phyloP scores from a whole-genome alignment of 2,797 vertebrate genomes.

The Ciconia nigra region DNA sequence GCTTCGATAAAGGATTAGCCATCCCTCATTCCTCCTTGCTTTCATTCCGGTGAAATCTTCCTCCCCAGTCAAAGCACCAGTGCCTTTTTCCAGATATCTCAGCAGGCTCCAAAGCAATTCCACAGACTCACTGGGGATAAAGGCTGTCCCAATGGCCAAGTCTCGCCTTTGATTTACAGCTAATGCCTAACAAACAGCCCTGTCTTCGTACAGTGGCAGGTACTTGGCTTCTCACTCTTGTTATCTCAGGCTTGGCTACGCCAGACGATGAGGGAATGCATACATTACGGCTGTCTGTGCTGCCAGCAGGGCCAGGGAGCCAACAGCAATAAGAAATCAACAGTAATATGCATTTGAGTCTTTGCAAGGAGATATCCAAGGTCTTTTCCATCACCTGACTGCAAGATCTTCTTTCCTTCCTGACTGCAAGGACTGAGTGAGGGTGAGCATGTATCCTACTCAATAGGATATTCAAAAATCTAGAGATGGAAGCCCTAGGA shows the following conservation, averaged over 20 bases:
- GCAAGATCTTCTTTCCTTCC: neutral
- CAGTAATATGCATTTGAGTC: neutral
- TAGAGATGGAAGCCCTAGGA: neutral
- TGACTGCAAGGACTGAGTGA: neutral
- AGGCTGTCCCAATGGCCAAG: neutral
- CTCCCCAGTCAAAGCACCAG: neutral
- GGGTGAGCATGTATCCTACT: neutral
- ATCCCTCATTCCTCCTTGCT: neutral
- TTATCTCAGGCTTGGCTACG: slow-evolving; percentile 34
- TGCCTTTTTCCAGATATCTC: neutral
- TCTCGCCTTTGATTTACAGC: slow-evolving; percentile 29
- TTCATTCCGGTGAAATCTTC: neutral
- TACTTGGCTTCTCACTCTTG: slow-evolving; percentile 29
- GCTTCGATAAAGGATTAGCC: neutral
- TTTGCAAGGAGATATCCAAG: slow-evolving; percentile 10
- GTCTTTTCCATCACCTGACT: neutral
- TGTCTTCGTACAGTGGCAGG: slow-evolving; percentile 4
- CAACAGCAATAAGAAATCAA: slow-evolving; percentile 29
- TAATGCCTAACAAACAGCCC: slow-evolving; percentile 33
- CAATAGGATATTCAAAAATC: neutral
- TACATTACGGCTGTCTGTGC: neutral
- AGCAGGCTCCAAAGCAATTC: slow-evolving; percentile 13
- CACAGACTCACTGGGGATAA: neutral
- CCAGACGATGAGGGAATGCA: neutral
- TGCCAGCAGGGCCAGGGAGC: slow-evolving; percentile 16